Percentiles rank a stretch among this genome's conserved stretches.
phyloP scores from a whole-genome alignment of 2,113 vertebrate species.

The Mungos mungo region DNA sequence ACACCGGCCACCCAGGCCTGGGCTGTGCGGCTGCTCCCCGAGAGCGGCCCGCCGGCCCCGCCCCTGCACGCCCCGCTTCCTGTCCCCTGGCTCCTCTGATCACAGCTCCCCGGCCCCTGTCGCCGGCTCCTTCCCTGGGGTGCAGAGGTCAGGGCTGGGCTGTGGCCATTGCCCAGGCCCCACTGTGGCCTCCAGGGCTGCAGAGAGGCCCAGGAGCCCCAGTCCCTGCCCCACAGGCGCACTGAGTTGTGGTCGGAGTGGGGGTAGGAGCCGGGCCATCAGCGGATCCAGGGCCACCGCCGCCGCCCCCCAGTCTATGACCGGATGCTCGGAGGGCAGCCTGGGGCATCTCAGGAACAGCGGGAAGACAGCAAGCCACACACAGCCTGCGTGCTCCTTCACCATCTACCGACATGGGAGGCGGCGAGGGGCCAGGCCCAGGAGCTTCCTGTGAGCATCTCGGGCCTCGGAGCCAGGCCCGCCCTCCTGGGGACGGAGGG shows the following conservation, averaged over 20 bases:
- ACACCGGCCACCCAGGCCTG: too few species aligned
- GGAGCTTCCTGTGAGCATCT: fast-evolving
- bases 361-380: fast-evolving
- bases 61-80: fast-evolving
- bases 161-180: not conserved
- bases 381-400: fast-evolving
- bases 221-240: not conserved
- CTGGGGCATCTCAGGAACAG: not conserved
- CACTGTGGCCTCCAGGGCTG: not conserved
- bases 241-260: fast-evolving
- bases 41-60: fast-evolving
- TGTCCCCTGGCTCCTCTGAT: not conserved
- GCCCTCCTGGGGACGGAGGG: not conserved
- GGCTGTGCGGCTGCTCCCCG: not conserved
- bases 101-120: not conserved
- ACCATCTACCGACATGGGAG: fast-evolving
- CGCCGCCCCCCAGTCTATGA: fast-evolving
- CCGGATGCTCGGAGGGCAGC: not conserved
- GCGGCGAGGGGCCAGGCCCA: fast-evolving
- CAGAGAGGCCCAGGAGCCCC: not conserved
- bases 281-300: fast-evolving
- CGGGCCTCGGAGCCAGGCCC: not conserved
- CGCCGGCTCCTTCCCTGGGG: not conserved
- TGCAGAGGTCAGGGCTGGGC: not conserved
- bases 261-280: not conserved